phyloP scores from a whole-genome alignment of 2,888 invertebrate genomes.

The Leptarthrus brevirostris region DNA sequence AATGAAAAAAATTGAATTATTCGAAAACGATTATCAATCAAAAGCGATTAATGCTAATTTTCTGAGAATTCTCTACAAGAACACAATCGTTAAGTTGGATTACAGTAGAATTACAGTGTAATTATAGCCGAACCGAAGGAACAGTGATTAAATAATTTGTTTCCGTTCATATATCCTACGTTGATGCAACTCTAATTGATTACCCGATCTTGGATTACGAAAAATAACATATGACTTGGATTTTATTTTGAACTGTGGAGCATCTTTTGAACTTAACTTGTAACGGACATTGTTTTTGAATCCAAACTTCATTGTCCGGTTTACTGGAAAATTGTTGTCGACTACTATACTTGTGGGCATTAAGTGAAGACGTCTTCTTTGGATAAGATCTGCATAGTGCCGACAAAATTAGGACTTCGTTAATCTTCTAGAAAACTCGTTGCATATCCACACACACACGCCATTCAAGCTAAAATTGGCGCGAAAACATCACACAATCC shows the following conservation, averaged over 20 bases:
- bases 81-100: slow-evolving; percentile 35
- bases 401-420: too few species aligned
- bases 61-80: slow-evolving; percentile 29
- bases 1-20: slow-evolving; percentile 6
- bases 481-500: too few species aligned
- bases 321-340: too few species aligned
- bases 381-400: too few species aligned
- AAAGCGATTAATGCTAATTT: slow-evolving; percentile 32
- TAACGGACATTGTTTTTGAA: background rate
- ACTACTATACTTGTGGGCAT: too few species aligned
- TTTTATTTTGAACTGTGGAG: background rate
- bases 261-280: too few species aligned
- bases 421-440: too few species aligned
- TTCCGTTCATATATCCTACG: too few species aligned
- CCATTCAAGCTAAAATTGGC: too few species aligned
- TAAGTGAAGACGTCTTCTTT: too few species aligned
- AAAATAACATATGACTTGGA: background rate
- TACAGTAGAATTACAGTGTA: slow-evolving; percentile 18
- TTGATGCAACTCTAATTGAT: slow-evolving; percentile 25
- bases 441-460: too few species aligned
- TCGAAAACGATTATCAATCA: slow-evolving; percentile 15
- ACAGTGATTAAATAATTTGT: slow-evolving; percentile 17
- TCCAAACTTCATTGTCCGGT: too few species aligned
- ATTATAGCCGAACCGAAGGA: background rate
- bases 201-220: slow-evolving; percentile 20